Evolutionary conservation across 2,888 invertebrate species (phyloP).

Genomic region (Megalurothrips usitatus): DNA sequence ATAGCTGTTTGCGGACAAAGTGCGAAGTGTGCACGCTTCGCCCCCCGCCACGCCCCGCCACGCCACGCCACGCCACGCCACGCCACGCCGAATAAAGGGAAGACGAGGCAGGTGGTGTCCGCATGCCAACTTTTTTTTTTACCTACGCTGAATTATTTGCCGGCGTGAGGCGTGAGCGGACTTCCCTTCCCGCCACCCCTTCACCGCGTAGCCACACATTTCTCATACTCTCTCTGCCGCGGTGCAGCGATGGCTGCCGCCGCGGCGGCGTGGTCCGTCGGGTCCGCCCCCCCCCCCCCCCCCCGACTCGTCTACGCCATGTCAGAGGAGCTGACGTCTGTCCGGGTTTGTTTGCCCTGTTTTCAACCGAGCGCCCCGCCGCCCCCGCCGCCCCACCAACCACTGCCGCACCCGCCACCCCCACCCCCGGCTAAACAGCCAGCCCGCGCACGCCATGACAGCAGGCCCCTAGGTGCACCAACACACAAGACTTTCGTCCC

Average conservation of each 20-base stretch:
- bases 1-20: not conserved
- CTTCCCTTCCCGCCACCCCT: too few relatives aligned
- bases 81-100: too few relatives aligned
- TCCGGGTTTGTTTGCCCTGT: constrained; percentile 19
- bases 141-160: too few relatives aligned
- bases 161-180: too few relatives aligned
- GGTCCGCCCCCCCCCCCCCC: not conserved
- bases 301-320: not conserved
- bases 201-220: too few relatives aligned
- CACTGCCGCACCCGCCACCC: not conserved
- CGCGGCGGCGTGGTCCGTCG: not conserved
- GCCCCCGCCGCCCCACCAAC: constrained; percentile 31
- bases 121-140: too few relatives aligned
- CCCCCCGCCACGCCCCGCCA: too few relatives aligned
- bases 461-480: not conserved
- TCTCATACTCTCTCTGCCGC: constrained; percentile 36
- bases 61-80: too few relatives aligned
- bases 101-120: too few relatives aligned
- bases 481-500: not conserved
- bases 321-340: constrained; percentile 28
- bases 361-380: not conserved
- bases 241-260: constrained; percentile 37
- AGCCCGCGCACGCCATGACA: too few relatives aligned
- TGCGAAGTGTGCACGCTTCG: too few relatives aligned
- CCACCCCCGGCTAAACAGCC: too few relatives aligned